A percentile compares a stretch with the other conserved stretches of the same genome.
phyloP scores from a whole-genome alignment of 2,888 invertebrate species.

The Seira musarum region DNA sequence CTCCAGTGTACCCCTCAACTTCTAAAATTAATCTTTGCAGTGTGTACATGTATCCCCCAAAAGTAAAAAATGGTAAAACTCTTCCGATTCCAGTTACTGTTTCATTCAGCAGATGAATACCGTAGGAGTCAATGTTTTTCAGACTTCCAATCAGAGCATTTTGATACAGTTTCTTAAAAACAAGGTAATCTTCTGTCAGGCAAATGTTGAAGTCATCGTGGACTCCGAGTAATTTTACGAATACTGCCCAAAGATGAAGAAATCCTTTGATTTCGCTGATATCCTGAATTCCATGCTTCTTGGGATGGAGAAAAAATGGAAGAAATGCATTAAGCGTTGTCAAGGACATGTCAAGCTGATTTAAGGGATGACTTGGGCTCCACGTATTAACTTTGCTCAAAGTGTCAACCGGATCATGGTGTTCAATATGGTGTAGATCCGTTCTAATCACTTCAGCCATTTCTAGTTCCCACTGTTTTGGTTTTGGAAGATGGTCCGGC shows the following conservation, averaged over 20 bases:
- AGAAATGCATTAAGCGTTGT: conserved; percentile 70
- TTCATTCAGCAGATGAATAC: conserved; percentile 41
- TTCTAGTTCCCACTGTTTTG: background rate
- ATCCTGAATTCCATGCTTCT: conserved; percentile 35
- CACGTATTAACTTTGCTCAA: conserved; percentile 55
- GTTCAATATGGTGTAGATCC: conserved; percentile 44
- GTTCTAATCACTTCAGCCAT: conserved; percentile 40
- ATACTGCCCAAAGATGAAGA: conserved; percentile 57
- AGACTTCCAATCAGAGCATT: conserved; percentile 52
- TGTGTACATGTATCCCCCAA: too few relatives aligned
- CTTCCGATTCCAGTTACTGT: too few relatives aligned
- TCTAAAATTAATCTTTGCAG: too few relatives aligned
- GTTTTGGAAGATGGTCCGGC: too few relatives aligned
- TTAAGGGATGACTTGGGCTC: conserved; percentile 68
- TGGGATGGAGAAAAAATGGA: conserved; percentile 34
- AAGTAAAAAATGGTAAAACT: too few relatives aligned
- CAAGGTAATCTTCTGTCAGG: conserved; percentile 24
- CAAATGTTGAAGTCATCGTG: conserved; percentile 58
- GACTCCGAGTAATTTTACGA: conserved; percentile 53
- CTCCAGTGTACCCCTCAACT: too few relatives aligned
- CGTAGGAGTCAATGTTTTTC: conserved; percentile 52
- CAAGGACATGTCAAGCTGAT: conserved; percentile 73
- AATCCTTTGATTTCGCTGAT: conserved; percentile 36
- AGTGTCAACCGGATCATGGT: conserved; percentile 30
- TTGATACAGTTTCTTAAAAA: conserved; percentile 35